A percentile compares a stretch with the other conserved stretches of the same genome.
These are phyloP conservation scores for Serranochromis macrocephalus DNA, from an alignment of 2,113 vertebrate species.

Conservation along the genomic window DNA sequence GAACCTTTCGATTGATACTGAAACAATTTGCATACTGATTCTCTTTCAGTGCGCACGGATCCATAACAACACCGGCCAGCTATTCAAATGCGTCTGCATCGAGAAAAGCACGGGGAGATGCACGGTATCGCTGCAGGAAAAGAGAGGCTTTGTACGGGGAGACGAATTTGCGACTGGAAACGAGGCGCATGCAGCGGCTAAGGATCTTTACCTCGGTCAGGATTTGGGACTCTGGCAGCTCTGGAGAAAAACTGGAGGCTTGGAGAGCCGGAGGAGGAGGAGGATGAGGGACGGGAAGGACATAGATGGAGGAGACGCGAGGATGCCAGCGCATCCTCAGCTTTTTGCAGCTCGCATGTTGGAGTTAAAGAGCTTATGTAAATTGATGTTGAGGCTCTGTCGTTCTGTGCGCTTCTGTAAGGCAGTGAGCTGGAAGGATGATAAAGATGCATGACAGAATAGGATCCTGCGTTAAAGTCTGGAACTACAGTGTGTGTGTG, in stretches of 20 bases:
- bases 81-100: constrained; percentile 91
- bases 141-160: constrained; percentile 59
- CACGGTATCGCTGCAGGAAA: constrained; percentile 48
- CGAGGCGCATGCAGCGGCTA: constrained; percentile 24
- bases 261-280: background rate
- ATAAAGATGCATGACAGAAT: constrained; percentile 35
- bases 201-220: constrained; percentile 35
- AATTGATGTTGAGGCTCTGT: background rate
- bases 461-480: constrained; percentile 68
- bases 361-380: constrained; percentile 31
- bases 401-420: background rate
- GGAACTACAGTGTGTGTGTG: background rate
- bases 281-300: background rate
- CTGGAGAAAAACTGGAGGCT: background rate
- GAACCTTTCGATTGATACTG: constrained; percentile 99
- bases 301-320: background rate
- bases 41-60: constrained; percentile 87
- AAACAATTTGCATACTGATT: constrained; percentile 99
- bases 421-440: constrained; percentile 16
- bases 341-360: background rate
- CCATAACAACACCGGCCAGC: constrained; percentile 87
- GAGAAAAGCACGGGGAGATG: constrained; percentile 78
- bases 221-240: constrained; percentile 21
- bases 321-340: background rate
- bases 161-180: constrained; percentile 67